Evolutionary conservation across 1,140 invertebrate genomes (phyloP), one percentile per base, ranked within the genome.

Genomic region (Copidosoma floridanum): DNA sequence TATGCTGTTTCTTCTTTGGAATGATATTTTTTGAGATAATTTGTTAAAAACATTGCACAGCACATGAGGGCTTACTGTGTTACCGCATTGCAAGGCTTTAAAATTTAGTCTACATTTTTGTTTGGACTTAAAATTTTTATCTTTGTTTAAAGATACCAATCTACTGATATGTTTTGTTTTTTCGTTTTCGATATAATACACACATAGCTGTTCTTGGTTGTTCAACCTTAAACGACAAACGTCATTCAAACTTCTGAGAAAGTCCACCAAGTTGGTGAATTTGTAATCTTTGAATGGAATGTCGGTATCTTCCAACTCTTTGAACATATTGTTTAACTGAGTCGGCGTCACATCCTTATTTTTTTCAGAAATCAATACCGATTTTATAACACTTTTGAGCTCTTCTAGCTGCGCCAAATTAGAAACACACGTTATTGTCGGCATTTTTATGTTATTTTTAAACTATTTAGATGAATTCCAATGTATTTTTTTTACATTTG

Each of bases 211-310:
- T 14, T 61, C 55, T 12, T 66, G 47, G 0, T 14, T 3, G 0
- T 32, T 18, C 1, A 23, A 32, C 7, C 48, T 21, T 2, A 75
- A 0, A 2, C 2, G 1, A 2, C 74, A 50, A n/a, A 57, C 24
- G 0, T 67, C 38, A 1, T 62, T 37, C 32, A 75, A 63, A 38
- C 52, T 66, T 1, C 35, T 11, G 0, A 76, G 14, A 59, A 70
- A 75, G n/a, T 57, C 46, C 1, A 62, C 5, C 0, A 75, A 23
- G n/a, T 38, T 52, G 2, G 6, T 5, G 43, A 57, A 66, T 2
- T 68, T 68, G 7, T 71, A 66, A 1, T 65, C 24, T 23, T 37
- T 58, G 37, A 55, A 76, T 0, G 75, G 75, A 48, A 77, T 74
- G 1, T 41, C 4, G 11, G 24, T n/a, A 2, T 62, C 65, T 6